Percentiles rank a stretch among this genome's conserved stretches.
Evolutionary conservation across 2,888 invertebrate genomes (phyloP).

Genomic region (Orthosia gothica): DNA sequence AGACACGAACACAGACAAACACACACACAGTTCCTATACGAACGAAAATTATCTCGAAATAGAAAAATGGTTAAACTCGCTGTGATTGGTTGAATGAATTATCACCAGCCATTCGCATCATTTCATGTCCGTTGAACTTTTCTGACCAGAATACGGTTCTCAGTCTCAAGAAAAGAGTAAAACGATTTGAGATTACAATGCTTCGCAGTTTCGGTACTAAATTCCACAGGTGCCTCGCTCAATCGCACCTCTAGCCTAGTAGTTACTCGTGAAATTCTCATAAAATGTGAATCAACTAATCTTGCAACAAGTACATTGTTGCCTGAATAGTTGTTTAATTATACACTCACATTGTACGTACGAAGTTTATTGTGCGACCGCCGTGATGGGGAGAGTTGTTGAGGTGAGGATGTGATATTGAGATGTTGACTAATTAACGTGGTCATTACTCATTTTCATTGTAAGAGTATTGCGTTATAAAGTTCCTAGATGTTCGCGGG

Average conservation of each 20-base stretch:
- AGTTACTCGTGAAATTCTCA: constrained; percentile 37
- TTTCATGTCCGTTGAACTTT: too few species aligned
- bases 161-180: neutral
- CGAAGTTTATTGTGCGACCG: constrained; percentile 46
- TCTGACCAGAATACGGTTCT: neutral
- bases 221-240: neutral
- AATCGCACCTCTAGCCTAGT: constrained; percentile 8
- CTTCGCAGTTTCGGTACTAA: neutral
- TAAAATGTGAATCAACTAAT: constrained; percentile 51
- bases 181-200: neutral
- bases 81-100: too few species aligned
- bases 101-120: too few species aligned
- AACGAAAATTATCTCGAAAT: too few species aligned
- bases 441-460: constrained; percentile 45
- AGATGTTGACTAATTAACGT: constrained; percentile 48
- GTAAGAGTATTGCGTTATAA: constrained; percentile 18
- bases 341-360: constrained; percentile 2
- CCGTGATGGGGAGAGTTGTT: constrained; percentile 19
- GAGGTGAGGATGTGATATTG: neutral
- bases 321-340: too few species aligned
- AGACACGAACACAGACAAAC: too few species aligned
- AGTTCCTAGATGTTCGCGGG: too few species aligned
- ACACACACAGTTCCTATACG: too few species aligned
- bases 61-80: too few species aligned
- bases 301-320: constrained; percentile 32